phyloP scores from a whole-genome alignment of 2,113 vertebrate genomes.

The Cynoglossus semilaevis region DNA sequence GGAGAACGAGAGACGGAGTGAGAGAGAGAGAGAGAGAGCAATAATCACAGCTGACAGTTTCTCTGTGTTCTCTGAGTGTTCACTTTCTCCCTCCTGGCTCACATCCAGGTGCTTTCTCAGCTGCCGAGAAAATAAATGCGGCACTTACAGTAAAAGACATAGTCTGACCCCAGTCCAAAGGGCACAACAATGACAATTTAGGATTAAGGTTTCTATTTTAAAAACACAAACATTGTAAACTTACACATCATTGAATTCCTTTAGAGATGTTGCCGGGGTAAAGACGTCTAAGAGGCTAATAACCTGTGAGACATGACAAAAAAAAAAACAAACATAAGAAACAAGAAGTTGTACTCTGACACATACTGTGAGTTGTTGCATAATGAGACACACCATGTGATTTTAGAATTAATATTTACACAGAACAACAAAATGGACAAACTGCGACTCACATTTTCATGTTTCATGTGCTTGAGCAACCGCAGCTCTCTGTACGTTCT shows the following conservation, averaged over 20 bases:
- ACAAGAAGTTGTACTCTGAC: no score
- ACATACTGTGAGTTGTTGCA: no score
- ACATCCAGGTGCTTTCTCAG: conserved; percentile 56
- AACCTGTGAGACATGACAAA: conserved; percentile 76
- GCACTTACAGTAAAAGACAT: conserved; percentile 1
- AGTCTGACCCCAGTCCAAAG: background rate
- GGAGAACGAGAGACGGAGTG: no score
- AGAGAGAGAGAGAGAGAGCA: conserved; percentile 14
- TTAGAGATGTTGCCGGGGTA: conserved; percentile 86
- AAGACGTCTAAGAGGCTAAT: conserved; percentile 97
- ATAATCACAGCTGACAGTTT: conserved; percentile 16
- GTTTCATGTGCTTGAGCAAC: conserved; percentile 97
- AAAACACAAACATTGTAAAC: conserved; percentile 60
- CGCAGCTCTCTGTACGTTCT: conserved; percentile 95
- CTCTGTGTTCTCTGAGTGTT: no score
- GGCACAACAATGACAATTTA: background rate
- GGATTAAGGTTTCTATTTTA: background rate
- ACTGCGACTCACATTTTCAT: conserved; percentile 89
- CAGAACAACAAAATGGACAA: background rate
- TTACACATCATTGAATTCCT: conserved; percentile 98
- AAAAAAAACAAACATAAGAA: background rate
- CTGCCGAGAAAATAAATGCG: conserved; percentile 21
- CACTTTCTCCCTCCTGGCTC: conserved; percentile 44
- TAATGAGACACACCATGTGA: background rate
- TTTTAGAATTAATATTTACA: background rate